Conservation (phyloP, 2,888 invertebrate genomes). For the Pammene fasciana region DNA sequence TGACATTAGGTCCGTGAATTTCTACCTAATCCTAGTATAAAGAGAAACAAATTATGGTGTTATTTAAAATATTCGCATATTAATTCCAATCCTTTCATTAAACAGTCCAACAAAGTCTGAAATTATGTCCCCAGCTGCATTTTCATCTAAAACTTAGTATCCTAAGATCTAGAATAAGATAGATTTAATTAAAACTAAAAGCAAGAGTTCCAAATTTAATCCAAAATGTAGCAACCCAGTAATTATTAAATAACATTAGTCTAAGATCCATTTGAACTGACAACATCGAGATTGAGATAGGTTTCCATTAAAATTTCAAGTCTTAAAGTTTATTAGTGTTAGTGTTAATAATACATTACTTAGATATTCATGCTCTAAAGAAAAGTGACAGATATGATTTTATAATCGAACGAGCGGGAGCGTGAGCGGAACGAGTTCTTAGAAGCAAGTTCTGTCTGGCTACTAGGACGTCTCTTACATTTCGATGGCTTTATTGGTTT, state of each 20-base stretch:
- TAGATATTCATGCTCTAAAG: no score
- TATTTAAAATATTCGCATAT: no score
- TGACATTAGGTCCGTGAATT: no score
- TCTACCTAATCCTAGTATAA: no score
- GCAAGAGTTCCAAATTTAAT: neutral
- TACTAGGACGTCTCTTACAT: no score
- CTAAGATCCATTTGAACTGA: slow-evolving; percentile 8
- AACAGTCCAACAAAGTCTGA: neutral
- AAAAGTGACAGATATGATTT: no score
- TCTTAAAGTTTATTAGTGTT: neutral
- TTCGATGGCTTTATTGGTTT: no score
- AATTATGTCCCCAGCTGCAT: neutral
- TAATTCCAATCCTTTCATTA: neutral
- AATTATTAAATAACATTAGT: neutral
- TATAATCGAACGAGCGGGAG: no score
- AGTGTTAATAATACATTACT: neutral
- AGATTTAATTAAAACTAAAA: neutral
- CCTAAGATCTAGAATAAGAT: neutral
- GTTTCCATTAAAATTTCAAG: neutral
- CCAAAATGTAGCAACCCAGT: neutral
- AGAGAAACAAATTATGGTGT: no score
- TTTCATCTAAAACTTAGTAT: neutral
- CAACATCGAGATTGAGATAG: neutral
- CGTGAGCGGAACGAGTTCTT: no score
- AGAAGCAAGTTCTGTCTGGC: no score